phyloP scores from a whole-genome alignment of 2,113 vertebrate genomes.

The Atherinomorus stipes region DNA sequence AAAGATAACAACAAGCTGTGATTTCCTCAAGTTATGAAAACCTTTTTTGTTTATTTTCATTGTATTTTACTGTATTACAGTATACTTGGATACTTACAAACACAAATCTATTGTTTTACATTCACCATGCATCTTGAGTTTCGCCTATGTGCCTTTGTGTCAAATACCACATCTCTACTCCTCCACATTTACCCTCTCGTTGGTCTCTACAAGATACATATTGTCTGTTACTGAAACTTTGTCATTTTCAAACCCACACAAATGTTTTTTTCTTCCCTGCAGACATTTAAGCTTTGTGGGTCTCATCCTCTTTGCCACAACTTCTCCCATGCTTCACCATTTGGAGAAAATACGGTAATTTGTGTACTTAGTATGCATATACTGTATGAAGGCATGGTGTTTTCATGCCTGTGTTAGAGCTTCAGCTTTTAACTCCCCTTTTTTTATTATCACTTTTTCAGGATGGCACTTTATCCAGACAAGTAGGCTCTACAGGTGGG shows the following conservation, averaged over 20 bases:
- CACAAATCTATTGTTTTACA: not conserved
- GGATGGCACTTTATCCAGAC: slow-evolving; percentile 10
- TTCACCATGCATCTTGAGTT: not conserved
- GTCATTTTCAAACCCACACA: not conserved
- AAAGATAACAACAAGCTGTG: no score
- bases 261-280: not conserved
- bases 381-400: not conserved
- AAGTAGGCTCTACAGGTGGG: slow-evolving; percentile 29
- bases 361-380: not conserved
- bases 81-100: not conserved
- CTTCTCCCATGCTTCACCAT: not conserved
- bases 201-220: not conserved
- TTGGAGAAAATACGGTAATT: slow-evolving; percentile 24
- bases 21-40: no score
- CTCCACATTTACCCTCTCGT: not conserved
- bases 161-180: not conserved
- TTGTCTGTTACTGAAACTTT: slow-evolving; percentile 4
- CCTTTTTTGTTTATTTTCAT: no score
- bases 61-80: not conserved
- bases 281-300: slow-evolving; percentile 18
- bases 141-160: no score
- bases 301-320: slow-evolving; percentile 27
- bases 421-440: not conserved
- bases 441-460: slow-evolving; percentile 25
- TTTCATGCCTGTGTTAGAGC: not conserved